A percentile compares a stretch with the other conserved stretches of the same genome.
These are phyloP conservation scores for Geopemphigus sp. DNA, from an alignment of 1,140 invertebrate genomes.

Conservation along the genomic window DNA sequence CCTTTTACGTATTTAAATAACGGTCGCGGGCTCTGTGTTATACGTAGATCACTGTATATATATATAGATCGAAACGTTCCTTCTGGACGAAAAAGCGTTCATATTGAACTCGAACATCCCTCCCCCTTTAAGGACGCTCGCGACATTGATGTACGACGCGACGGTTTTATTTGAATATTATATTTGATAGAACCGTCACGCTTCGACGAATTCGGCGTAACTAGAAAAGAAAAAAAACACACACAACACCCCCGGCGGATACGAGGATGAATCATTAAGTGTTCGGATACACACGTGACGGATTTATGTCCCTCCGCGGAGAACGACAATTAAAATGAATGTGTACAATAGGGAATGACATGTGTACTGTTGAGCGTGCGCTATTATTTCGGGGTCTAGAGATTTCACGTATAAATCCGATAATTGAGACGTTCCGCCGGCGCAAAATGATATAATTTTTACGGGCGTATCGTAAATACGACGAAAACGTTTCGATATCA, in stretches of 20 bases:
- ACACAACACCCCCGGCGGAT: neutral
- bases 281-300: neutral
- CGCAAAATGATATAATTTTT: neutral
- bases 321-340: slow-evolving; percentile 8
- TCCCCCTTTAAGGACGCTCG: too few species aligned
- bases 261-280: slow-evolving; percentile 1
- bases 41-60: too few species aligned
- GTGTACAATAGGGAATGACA: slow-evolving; percentile 4
- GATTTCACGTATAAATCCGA: neutral
- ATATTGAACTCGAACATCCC: too few species aligned
- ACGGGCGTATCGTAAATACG: neutral
- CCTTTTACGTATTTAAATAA: too few species aligned
- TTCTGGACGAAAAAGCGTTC: too few species aligned
- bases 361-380: neutral
- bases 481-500: too few species aligned
- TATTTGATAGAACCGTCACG: neutral
- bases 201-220: neutral
- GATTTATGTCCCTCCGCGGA: slow-evolving; percentile 18
- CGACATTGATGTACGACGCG: too few species aligned
- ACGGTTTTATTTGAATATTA: too few species aligned
- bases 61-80: too few species aligned
- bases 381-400: neutral
- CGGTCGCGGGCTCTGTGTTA: too few species aligned
- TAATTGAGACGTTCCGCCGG: neutral
- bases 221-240: neutral